Evolutionary conservation across 2,797 vertebrate species (phyloP).

Genomic region (Onychomys torridus): DNA sequence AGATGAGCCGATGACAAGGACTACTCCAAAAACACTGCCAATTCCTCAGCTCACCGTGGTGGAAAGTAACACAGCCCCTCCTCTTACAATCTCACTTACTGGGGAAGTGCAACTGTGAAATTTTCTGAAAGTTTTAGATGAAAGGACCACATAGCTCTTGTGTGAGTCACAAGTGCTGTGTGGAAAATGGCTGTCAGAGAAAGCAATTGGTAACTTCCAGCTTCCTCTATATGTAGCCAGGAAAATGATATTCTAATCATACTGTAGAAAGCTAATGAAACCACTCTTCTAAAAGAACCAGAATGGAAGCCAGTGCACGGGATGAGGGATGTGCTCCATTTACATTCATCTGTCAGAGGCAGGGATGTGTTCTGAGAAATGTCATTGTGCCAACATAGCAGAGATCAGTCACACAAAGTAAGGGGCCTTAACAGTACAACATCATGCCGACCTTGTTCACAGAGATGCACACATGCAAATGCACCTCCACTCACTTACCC

Average conservation of each 20-base stretch:
- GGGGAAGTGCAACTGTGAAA: rapidly evolving
- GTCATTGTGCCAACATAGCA: no score
- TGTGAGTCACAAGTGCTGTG: background rate
- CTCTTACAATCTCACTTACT: background rate
- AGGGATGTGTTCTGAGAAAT: background rate
- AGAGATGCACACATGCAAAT: rapidly evolving
- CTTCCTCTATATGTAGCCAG: background rate
- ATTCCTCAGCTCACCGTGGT: background rate
- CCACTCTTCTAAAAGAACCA: background rate
- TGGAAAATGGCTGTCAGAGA: rapidly evolving
- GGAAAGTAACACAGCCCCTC: background rate
- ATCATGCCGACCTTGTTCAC: no score
- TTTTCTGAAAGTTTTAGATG: background rate
- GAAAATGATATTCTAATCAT: background rate
- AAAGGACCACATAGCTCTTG: background rate
- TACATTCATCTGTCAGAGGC: background rate
- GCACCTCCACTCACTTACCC: background rate
- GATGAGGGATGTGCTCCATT: background rate
- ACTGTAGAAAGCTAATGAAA: background rate
- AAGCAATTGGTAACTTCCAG: background rate
- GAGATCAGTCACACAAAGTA: background rate
- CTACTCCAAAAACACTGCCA: background rate
- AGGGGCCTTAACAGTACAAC: no score
- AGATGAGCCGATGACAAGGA: background rate
- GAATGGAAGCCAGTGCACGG: background rate